Evolutionary conservation across 2,113 vertebrate genomes (phyloP).

Genomic region (Microcebus lehilahytsara): DNA sequence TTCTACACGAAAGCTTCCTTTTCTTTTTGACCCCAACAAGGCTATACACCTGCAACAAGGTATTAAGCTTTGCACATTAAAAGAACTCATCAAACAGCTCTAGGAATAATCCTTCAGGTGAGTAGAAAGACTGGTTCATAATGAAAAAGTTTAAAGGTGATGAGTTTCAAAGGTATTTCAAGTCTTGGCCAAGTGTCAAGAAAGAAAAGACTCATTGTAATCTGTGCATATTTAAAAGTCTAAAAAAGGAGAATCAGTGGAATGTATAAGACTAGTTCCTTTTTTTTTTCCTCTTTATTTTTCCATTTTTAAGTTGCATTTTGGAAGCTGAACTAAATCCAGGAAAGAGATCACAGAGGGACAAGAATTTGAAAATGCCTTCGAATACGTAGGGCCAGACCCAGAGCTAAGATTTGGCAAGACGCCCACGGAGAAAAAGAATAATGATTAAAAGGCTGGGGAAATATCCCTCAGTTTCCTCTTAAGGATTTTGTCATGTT

Average conservation of each 20-base stretch:
- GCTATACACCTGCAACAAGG: background rate
- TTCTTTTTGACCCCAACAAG: background rate
- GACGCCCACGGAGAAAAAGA: conserved; percentile 60
- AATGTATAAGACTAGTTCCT: conserved; percentile 7
- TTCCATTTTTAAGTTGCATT: conserved; percentile 33
- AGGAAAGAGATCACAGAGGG: conserved; percentile 41
- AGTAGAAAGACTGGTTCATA: background rate
- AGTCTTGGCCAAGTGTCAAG: background rate
- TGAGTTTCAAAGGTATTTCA: conserved; percentile 23
- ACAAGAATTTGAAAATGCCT: conserved; percentile 58
- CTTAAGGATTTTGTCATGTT: conserved; percentile 74
- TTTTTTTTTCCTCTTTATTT: background rate
- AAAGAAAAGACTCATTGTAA: background rate
- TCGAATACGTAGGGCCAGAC: conserved; percentile 54
- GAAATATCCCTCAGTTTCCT: conserved; percentile 70
- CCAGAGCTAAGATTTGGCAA: conserved; percentile 63
- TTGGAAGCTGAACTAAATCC: conserved; percentile 46
- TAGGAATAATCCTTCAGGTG: conserved; percentile 19
- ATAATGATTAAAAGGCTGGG: conserved; percentile 64
- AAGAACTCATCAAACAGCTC: background rate
- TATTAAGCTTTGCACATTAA: background rate
- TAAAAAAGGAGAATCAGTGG: background rate
- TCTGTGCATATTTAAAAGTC: conserved; percentile 22
- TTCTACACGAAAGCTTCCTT: background rate
- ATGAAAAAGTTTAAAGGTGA: background rate